Evolutionary conservation across 2,797 vertebrate species (phyloP), one percentile per base, ranked within the genome.

Genomic region (Columba guinea): DNA sequence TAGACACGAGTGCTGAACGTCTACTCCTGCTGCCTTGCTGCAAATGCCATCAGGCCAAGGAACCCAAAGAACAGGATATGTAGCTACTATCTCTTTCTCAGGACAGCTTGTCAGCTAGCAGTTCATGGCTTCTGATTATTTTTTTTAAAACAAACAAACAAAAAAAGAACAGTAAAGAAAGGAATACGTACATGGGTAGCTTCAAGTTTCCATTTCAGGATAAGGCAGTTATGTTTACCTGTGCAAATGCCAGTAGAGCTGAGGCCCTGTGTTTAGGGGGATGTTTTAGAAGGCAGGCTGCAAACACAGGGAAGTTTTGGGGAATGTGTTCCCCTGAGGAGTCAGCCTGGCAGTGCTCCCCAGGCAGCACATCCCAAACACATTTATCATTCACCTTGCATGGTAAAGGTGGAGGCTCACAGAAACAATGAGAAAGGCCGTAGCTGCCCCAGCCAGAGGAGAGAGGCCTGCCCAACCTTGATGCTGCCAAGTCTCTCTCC

Each of bases 121-220:
- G 58, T 83, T 93, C 75, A 75, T 49, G n/a, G 58, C 64, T 89
- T 77, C 68, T 55, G 27, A 41, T 60, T 75, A 71, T 16, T 3
- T 44, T 30, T 55, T 60, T 58, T 75, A 24, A 53, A 73, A 76
- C 24, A 49, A 51, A 51, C 13, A 67, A 62, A 35, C 35, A 35
- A 52, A 75, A 41, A 35, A 35, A 35, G 34, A 35, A 16, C 1
- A 7, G 4, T 39, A 65, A 59, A 75, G 41, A 81, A 90, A 49
- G 52, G 49, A 88, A 82, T 52, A 86, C 67, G 59, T 68, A 95
- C 77, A 93, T 2, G 13, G 18, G 60, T 84, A 60, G 70, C 32
- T 97, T 96, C 87, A 94, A 91, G 93, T 95, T 95, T 94, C 34
- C 44, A 13, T 94, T 91, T 94, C 77, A 94, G 77, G 67, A 90